Conservation (phyloP, 2,888 invertebrate species). For the Calliphora vomitoria region DNA sequence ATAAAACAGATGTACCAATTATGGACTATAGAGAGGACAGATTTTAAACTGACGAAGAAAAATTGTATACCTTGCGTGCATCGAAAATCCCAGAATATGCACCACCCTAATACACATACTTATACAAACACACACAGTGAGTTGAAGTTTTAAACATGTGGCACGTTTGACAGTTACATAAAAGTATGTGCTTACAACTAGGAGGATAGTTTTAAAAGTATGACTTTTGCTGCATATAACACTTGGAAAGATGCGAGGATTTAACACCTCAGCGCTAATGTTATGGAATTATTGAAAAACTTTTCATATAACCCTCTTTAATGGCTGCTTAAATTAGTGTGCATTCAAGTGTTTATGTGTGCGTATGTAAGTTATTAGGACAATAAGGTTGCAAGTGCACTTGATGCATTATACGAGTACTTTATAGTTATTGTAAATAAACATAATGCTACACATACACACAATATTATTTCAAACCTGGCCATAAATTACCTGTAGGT, state of each 20-base stretch:
- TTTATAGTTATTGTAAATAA: slow-evolving; percentile 30
- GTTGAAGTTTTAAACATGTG: slow-evolving; percentile 35
- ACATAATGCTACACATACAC: not conserved
- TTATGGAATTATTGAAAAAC: not conserved
- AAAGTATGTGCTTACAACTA: not conserved
- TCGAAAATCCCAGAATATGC: no score
- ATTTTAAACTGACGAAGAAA: no score
- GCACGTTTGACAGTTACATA: slow-evolving; percentile 47
- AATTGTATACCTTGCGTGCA: no score
- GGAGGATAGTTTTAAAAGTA: not conserved
- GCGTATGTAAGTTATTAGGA: slow-evolving; percentile 55
- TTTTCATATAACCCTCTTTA: not conserved
- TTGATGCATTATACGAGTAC: slow-evolving; percentile 16
- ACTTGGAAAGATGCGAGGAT: no score
- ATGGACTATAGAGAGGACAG: no score
- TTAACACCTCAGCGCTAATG: not conserved
- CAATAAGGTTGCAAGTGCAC: slow-evolving; percentile 50
- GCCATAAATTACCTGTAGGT: slow-evolving; percentile 41
- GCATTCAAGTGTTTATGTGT: not conserved
- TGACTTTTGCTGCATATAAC: no score
- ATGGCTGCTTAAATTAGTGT: not conserved
- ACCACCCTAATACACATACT: no score
- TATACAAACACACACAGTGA: not conserved
- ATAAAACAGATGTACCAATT: no score
- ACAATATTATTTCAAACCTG: slow-evolving; percentile 29